phyloP scores from a whole-genome alignment of 2,113 vertebrate genomes.

The Phainopepla nitens region DNA sequence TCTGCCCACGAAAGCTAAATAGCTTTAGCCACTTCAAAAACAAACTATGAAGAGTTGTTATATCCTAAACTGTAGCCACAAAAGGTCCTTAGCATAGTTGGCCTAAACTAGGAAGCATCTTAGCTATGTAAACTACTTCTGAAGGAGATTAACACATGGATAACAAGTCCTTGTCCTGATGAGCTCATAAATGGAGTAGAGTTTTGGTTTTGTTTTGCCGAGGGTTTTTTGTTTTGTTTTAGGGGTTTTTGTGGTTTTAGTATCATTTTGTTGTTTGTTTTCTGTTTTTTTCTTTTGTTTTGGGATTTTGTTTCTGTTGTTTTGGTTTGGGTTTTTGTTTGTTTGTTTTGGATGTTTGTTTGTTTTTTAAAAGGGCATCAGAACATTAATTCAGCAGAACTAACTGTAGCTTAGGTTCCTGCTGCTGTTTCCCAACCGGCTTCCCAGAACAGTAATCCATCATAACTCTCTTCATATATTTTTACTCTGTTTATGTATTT shows the following conservation, averaged over 20 bases:
- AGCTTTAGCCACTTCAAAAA: conserved; percentile 20
- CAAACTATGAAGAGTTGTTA: neutral
- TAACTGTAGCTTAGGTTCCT: neutral
- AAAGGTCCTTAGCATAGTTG: neutral
- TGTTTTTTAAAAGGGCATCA: neutral
- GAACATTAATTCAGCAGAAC: neutral
- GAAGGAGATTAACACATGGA: neutral
- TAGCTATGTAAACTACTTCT: conserved; percentile 7
- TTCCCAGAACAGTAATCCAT: neutral
- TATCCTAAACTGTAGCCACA: neutral
- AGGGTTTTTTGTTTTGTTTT: neutral
- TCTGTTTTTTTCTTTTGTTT: neutral
- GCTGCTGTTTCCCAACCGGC: neutral
- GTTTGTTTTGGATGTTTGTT: neutral
- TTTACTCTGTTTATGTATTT: neutral
- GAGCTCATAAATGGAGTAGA: neutral
- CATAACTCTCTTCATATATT: neutral
- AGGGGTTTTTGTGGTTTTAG: neutral
- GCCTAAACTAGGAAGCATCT: neutral
- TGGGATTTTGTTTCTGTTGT: neutral
- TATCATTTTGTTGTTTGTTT: neutral
- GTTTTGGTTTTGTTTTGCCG: neutral
- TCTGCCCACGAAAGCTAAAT: neutral
- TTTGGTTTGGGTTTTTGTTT: neutral
- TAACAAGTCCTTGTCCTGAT: neutral